A percentile compares a stretch with the other conserved stretches of the same genome.
Evolutionary conservation across 2,113 vertebrate genomes (phyloP).

Genomic region (Jacana jacana): DNA sequence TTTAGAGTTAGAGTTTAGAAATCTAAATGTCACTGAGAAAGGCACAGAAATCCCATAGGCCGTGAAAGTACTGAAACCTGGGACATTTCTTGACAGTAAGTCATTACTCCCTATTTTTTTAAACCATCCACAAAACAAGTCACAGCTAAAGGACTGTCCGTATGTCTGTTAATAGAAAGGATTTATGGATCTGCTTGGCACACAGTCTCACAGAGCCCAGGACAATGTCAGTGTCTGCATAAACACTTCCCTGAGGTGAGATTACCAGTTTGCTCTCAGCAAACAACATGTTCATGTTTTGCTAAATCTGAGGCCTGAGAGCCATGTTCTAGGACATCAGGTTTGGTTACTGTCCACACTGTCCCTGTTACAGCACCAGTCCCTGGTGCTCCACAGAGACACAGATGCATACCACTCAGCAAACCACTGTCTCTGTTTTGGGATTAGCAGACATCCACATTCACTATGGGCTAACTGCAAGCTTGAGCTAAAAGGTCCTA

Average conservation of each 20-base stretch:
- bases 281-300: fast-evolving
- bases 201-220: not conserved
- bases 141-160: not conserved
- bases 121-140: not conserved
- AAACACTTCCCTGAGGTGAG: not conserved
- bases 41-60: not conserved
- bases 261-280: not conserved
- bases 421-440: not conserved
- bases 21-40: not conserved
- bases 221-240: not conserved
- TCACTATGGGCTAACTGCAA: not conserved
- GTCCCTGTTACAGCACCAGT: not conserved
- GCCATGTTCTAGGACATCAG: not conserved
- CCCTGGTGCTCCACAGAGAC: not conserved
- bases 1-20: not conserved
- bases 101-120: not conserved
- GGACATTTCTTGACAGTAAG: not conserved
- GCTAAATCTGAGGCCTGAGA: not conserved
- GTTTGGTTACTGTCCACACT: not conserved
- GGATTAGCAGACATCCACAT: not conserved
- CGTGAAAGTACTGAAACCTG: not conserved
- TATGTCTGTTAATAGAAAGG: not conserved
- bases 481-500: not conserved
- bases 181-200: not conserved
- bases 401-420: not conserved